Percentiles rank a stretch among this genome's conserved stretches.
phyloP scores from a whole-genome alignment of 1,140 invertebrate genomes.

The Hesperophylax magnus region DNA sequence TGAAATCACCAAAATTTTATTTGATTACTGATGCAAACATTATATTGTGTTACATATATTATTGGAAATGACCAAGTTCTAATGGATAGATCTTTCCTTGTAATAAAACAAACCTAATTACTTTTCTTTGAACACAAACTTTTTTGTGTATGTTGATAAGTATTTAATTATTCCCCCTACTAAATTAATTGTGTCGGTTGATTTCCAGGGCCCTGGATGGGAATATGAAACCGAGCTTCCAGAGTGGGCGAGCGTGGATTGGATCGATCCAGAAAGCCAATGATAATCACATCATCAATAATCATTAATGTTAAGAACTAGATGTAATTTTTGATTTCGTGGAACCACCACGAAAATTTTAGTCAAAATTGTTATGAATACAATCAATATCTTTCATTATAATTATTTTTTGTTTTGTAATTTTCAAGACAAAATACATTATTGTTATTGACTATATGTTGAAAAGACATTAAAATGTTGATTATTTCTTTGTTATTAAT shows the following conservation, averaged over 20 bases:
- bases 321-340: slow-evolving; percentile 33
- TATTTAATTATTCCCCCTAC: too few species aligned
- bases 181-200: too few species aligned
- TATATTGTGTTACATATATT: too few species aligned
- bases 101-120: too few species aligned
- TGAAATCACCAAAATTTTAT: too few species aligned
- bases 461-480: neutral
- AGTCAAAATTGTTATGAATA: slow-evolving; percentile 34
- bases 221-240: slow-evolving; percentile 90
- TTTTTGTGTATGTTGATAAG: too few species aligned
- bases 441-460: slow-evolving; percentile 19
- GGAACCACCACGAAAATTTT: slow-evolving; percentile 32
- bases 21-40: too few species aligned
- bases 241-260: slow-evolving; percentile 88
- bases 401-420: neutral
- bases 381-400: slow-evolving; percentile 25
- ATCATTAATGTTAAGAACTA: slow-evolving; percentile 21
- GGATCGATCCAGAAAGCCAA: slow-evolving; percentile 74
- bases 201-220: slow-evolving; percentile 86
- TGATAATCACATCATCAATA: slow-evolving; percentile 53
- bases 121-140: too few species aligned
- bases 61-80: too few species aligned
- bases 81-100: too few species aligned
- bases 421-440: slow-evolving; percentile 19
- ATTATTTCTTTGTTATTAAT: too few species aligned